These are phyloP conservation scores for Xanthorhoe designata DNA, from an alignment of 2,888 invertebrate species.

Conservation along the genomic window DNA sequence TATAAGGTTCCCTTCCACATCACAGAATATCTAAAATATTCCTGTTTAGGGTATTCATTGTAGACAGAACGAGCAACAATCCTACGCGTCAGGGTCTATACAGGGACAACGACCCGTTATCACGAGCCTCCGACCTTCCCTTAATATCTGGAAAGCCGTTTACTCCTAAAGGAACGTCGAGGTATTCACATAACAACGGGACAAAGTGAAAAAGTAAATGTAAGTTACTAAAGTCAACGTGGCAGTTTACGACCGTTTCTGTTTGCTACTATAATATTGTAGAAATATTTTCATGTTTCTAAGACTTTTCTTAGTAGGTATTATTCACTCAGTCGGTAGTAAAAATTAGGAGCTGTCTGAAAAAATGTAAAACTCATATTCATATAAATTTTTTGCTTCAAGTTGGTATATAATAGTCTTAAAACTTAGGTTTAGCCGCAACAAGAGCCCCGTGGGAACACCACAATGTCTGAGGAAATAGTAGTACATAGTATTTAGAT, in stretches of 20 bases:
- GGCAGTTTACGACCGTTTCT: neutral
- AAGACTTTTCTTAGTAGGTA: neutral
- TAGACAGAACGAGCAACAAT: constrained; percentile 12
- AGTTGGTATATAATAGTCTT: no score
- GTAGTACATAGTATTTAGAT: no score
- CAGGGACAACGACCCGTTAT: constrained; percentile 17
- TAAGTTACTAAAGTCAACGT: constrained; percentile 1
- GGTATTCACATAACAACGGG: constrained; percentile 1
- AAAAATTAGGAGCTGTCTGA: no score
- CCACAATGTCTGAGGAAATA: no score
- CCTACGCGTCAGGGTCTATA: constrained; percentile 10
- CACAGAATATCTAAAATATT: neutral
- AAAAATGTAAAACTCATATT: no score
- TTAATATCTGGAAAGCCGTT: constrained; percentile 24
- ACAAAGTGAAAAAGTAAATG: neutral
- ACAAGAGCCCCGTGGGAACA: no score
- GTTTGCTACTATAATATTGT: neutral
- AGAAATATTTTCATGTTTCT: neutral
- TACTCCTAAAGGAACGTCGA: constrained; percentile 34
- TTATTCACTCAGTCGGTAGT: no score
- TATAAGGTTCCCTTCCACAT: neutral
- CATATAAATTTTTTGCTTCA: no score
- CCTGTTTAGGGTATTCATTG: constrained; percentile 6
- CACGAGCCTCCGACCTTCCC: constrained; percentile 15
- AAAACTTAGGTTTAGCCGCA: no score